Base-by-base conservation (phyloP, 2,113 vertebrate species). In the Haplochromis vanheusdeni region DNA sequence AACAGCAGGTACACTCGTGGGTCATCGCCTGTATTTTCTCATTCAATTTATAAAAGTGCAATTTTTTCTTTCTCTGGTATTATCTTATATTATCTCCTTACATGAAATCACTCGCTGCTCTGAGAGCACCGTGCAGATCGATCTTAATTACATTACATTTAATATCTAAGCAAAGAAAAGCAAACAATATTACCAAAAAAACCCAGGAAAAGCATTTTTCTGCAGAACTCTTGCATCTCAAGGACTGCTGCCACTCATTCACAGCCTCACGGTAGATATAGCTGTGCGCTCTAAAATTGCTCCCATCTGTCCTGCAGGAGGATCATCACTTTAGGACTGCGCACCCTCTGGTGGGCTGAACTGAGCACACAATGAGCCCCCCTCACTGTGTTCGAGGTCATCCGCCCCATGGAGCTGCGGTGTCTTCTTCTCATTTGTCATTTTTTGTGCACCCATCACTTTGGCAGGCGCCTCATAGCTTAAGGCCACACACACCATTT, bases 281-380 rank as follows among this genome's bases (percentile, higher is more conserved):
- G 81, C 80, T 62, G 79, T 1, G 45, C 19, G 52, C 80, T 90
- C 81, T 47, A 19, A 86, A 83, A 79, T 81, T 9, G 65, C 65
- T 88, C 89, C 42, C 79, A 45, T 82, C 75, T 81, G 81, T 89
- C 83, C 84, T 87, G 83, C 80, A 81, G 86, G 79, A 90, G 79
- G 37, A 81, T 73, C 85, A 62, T 84, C 88, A 21, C 80, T 88
- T 52, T 52, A 73, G 88, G 56, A 79, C 70, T 65, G 82, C 11
- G 49, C 90, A 84, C 92, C 93, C 91, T 93, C 91, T 92, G 85
- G 45, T 91, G 91, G 91, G 85, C 84, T 91, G 7, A 79, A 79
- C 55, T 51, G 88, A 88, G 89, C 86, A 13, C 87, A 88, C 83
- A 82, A 19, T n/a, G 19, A 87, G 79, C 73, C 80, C n/a, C 42